Percentiles rank a stretch among this genome's conserved stretches.
phyloP scores from a whole-genome alignment of 2,113 vertebrate species.

The Myotis brandtii region DNA sequence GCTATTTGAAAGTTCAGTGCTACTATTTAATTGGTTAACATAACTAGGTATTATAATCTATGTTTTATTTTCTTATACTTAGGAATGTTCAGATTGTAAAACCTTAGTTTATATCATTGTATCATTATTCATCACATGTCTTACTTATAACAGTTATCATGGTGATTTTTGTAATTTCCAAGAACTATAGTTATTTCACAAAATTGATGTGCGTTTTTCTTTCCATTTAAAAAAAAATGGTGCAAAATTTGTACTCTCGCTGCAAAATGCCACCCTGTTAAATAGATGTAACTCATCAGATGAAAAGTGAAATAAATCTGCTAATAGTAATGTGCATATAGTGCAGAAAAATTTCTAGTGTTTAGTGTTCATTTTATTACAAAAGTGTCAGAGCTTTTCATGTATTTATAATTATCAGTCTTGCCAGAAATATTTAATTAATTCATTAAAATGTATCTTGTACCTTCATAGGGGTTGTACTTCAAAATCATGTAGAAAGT shows the following conservation, averaged over 20 bases:
- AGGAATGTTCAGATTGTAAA: constrained; percentile 28
- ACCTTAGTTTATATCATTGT: neutral
- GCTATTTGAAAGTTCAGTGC: neutral
- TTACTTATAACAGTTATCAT: constrained; percentile 26
- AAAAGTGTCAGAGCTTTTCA: neutral
- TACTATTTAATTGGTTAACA: neutral
- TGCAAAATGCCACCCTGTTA: neutral
- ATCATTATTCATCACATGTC: neutral
- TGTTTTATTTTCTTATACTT: constrained; percentile 39
- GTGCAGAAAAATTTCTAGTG: neutral
- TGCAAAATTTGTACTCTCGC: neutral
- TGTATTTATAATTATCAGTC: neutral
- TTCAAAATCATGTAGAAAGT: neutral
- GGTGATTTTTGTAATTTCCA: neutral
- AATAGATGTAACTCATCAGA: neutral
- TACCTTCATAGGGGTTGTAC: neutral
- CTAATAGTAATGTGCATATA: neutral
- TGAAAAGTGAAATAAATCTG: neutral
- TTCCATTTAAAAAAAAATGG: neutral
- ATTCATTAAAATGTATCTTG: neutral
- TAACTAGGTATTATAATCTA: constrained; percentile 5
- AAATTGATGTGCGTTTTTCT: neutral
- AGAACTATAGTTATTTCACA: neutral
- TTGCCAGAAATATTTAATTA: neutral
- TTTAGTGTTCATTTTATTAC: neutral